Percentiles rank a stretch among this genome's conserved stretches.
Evolutionary conservation across 1,140 invertebrate genomes (phyloP).

Genomic region (Macrosteles quadrilineatus): DNA sequence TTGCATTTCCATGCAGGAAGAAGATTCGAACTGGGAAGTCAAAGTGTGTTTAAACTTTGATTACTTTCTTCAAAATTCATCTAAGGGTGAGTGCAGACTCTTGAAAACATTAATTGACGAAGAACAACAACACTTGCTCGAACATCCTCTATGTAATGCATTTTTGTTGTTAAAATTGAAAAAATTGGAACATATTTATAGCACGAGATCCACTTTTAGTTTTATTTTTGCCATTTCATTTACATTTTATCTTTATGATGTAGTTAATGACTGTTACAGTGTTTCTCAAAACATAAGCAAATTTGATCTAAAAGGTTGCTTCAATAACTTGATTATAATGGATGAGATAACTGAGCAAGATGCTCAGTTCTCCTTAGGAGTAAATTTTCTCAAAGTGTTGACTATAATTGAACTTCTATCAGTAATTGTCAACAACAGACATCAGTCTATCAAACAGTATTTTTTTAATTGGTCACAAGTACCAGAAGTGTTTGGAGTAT

Average conservation of each 20-base stretch:
- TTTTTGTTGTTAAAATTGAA: constrained; percentile 86
- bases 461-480: constrained; percentile 79
- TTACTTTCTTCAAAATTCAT: constrained; percentile 73
- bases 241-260: constrained; percentile 70
- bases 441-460: constrained; percentile 74
- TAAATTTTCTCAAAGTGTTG: constrained; percentile 70
- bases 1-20: constrained; percentile 75
- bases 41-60: constrained; percentile 80
- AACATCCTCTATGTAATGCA: constrained; percentile 80
- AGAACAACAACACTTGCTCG: constrained; percentile 77
- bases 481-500: constrained; percentile 81
- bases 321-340: constrained; percentile 73
- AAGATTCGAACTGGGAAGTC: constrained; percentile 73
- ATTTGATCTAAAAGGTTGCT: constrained; percentile 55
- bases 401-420: constrained; percentile 73
- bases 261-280: constrained; percentile 79
- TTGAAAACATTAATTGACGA: constrained; percentile 80
- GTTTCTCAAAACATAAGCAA: constrained; percentile 55
- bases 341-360: constrained; percentile 66
- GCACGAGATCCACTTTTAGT: constrained; percentile 75
- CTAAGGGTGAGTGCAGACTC: constrained; percentile 76
- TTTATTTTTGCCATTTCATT: constrained; percentile 76
- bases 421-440: constrained; percentile 74
- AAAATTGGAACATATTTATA: constrained; percentile 85
- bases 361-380: constrained; percentile 71